phyloP scores from a whole-genome alignment of 2,888 invertebrate genomes.

The Leptogaster cylindrica region DNA sequence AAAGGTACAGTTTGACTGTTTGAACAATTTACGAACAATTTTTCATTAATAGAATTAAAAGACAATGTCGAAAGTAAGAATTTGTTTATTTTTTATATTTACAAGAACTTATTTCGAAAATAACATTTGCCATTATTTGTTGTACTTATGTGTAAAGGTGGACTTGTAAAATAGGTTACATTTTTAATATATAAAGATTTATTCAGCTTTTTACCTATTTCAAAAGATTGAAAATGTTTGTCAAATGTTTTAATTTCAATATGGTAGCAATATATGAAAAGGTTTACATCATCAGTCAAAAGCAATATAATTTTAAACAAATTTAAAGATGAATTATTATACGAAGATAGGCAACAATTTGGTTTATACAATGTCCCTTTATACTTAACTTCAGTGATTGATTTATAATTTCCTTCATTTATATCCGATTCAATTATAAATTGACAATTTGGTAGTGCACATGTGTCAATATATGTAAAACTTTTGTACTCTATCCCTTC shows the following conservation, averaged over 20 bases:
- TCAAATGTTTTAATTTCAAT: constrained; percentile 40
- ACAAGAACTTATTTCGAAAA: constrained; percentile 29
- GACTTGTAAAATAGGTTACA: constrained; percentile 37
- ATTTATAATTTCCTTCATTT: no score
- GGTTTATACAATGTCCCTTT: constrained; percentile 28
- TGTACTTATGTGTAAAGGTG: constrained; percentile 31
- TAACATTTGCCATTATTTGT: constrained; percentile 43
- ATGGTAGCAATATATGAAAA: constrained; percentile 27
- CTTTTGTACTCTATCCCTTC: no score
- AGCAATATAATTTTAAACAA: constrained; percentile 35
- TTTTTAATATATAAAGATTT: constrained; percentile 21
- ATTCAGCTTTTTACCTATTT: constrained; percentile 39
- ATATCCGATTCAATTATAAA: no score
- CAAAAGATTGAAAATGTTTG: constrained; percentile 43
- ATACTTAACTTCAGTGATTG: no score
- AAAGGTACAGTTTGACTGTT: no score
- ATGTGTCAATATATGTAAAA: no score
- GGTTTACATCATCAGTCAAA: constrained; percentile 1
- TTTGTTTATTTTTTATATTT: no score
- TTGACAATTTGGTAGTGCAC: no score
- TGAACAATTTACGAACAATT: no score
- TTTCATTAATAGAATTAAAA: no score
- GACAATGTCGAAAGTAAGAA: no score
- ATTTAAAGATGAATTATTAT: background rate
- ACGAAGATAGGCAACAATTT: constrained; percentile 9